Conservation (phyloP, 2,888 invertebrate genomes). For the Drosophila kanekoi region DNA sequence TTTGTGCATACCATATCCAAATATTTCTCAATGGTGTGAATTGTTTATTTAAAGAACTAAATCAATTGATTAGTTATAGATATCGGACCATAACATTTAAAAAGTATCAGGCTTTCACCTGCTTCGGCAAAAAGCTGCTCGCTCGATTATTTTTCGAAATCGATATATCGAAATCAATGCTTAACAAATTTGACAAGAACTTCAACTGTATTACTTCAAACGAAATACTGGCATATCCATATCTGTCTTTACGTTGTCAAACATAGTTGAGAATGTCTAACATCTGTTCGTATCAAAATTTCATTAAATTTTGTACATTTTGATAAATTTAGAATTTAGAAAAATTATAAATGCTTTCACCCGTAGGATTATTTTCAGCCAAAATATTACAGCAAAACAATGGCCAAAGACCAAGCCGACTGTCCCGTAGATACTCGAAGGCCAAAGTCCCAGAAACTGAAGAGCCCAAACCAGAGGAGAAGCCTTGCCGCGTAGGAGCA, state of each 20-base stretch:
- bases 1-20: too few relatives aligned
- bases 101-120: too few relatives aligned
- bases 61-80: too few relatives aligned
- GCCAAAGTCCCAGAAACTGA: neutral
- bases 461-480: too few relatives aligned
- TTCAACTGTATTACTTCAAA: neutral
- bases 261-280: neutral
- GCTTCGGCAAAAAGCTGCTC: neutral
- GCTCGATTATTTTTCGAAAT: neutral
- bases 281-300: neutral
- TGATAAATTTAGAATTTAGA: neutral
- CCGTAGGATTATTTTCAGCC: neutral
- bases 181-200: neutral
- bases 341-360: slow-evolving; percentile 4
- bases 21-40: too few relatives aligned
- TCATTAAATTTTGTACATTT: neutral
- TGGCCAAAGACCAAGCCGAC: neutral
- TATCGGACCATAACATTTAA: too few relatives aligned
- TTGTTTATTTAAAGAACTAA: too few relatives aligned
- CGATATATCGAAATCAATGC: neutral
- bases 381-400: neutral
- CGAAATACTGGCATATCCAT: neutral
- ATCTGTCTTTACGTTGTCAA: neutral
- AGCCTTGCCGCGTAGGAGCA: neutral
- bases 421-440: neutral